Conservation (phyloP, 2,888 invertebrate genomes). For the Linnaemya tessellans region DNA sequence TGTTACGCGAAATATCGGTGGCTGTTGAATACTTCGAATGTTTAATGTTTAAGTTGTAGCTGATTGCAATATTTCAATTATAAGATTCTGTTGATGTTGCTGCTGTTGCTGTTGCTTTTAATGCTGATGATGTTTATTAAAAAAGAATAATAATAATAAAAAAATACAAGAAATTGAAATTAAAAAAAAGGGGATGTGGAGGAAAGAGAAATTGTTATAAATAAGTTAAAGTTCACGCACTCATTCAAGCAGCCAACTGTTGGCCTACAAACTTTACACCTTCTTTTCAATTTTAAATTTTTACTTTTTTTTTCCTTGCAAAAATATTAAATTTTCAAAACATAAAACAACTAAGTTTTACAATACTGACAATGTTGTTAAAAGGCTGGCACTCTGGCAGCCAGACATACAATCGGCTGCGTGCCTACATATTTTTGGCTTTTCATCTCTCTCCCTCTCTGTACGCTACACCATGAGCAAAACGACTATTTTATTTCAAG, state of each 20-base stretch:
- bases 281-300: constrained; percentile 6
- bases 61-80: constrained; percentile 72
- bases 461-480: neutral
- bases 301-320: constrained; percentile 1
- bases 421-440: neutral
- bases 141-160: no score
- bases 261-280: constrained; percentile 29
- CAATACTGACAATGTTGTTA: neutral
- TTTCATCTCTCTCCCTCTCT: neutral
- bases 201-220: constrained; percentile 16
- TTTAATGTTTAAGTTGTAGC: constrained; percentile 20
- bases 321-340: constrained; percentile 29
- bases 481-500: neutral
- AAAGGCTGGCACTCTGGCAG: constrained; percentile 2
- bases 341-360: neutral
- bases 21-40: constrained; percentile 20
- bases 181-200: neutral
- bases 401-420: constrained; percentile 4
- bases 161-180: constrained; percentile 6
- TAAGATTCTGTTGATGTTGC: constrained; percentile 43
- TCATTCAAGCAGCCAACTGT: constrained; percentile 37
- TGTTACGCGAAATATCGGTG: constrained; percentile 40
- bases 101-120: constrained; percentile 41
- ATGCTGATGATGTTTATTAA: constrained; percentile 48
- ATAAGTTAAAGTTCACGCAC: constrained; percentile 55